A percentile compares a stretch with the other conserved stretches of the same genome.
phyloP scores from a whole-genome alignment of 2,888 invertebrate species.

The Trachelus iudaicus region DNA sequence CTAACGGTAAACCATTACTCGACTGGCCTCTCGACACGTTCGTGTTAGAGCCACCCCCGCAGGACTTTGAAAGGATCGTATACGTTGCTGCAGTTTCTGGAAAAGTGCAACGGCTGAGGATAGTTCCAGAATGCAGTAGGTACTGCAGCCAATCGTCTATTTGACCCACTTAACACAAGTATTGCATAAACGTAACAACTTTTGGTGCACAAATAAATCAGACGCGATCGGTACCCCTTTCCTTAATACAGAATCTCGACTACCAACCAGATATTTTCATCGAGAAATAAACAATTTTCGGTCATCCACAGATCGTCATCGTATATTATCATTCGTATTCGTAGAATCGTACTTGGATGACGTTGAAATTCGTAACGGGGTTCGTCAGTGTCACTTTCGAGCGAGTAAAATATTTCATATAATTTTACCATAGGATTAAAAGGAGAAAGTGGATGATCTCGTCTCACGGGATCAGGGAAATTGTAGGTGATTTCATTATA shows the following conservation, averaged over 20 bases:
- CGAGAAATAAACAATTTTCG: too few species aligned
- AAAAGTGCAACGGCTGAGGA: background rate
- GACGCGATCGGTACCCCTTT: background rate
- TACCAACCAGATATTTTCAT: background rate
- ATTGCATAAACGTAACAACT: background rate
- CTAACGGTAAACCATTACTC: background rate
- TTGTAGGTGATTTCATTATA: background rate
- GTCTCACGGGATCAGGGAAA: background rate
- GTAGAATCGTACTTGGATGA: background rate
- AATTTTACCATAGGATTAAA: background rate
- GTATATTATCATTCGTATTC: background rate
- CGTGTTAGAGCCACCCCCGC: background rate
- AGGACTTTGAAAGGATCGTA: background rate
- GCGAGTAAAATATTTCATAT: background rate
- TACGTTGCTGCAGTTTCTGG: background rate
- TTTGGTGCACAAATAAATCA: background rate
- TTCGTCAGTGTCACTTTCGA: background rate
- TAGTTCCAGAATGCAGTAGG: background rate
- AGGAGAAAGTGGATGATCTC: background rate
- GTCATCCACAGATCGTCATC: too few species aligned
- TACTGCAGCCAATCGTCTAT: background rate
- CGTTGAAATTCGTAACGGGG: background rate
- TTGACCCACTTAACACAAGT: background rate
- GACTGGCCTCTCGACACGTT: background rate
- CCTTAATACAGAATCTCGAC: background rate